These are phyloP conservation scores for Leptinotarsa defecta DNA, from an alignment of 1,140 invertebrate species.

Conservation along the genomic window DNA sequence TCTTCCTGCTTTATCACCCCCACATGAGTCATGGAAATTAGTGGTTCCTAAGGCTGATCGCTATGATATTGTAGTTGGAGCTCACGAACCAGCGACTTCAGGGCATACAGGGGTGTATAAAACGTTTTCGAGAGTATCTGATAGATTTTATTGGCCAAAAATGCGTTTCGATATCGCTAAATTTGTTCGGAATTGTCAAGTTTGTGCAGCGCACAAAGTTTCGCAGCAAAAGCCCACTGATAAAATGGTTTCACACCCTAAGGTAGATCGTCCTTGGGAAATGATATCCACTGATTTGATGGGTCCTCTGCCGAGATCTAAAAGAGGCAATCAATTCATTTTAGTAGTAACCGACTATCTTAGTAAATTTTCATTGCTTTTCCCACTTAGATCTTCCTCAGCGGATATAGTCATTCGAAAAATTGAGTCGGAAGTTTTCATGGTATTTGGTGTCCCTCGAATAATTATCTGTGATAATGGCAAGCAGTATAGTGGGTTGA, in stretches of 20 bases:
- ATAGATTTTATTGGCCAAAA: conserved; percentile 44
- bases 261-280: conserved; percentile 10
- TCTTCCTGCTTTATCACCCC: neutral
- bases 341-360: conserved; percentile 27
- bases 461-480: conserved; percentile 22
- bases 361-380: conserved; percentile 23
- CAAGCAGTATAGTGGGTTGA: neutral
- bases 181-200: conserved; percentile 39
- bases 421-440: conserved; percentile 27
- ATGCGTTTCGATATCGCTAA: conserved; percentile 38
- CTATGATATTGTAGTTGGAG: conserved; percentile 29
- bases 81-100: conserved; percentile 30
- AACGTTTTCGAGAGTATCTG: conserved; percentile 30
- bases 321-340: conserved; percentile 27
- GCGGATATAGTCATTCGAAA: neutral
- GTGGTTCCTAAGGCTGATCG: conserved; percentile 40
- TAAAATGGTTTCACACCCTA: conserved; percentile 40
- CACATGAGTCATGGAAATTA: conserved; percentile 39
- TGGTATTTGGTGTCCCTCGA: conserved; percentile 36
- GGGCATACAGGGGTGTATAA: conserved; percentile 43
- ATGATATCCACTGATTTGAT: conserved; percentile 21
- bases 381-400: conserved; percentile 24
- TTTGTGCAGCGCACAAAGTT: conserved; percentile 34
- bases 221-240: conserved; percentile 14
- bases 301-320: conserved; percentile 16